Base-by-base conservation (phyloP, 1,140 invertebrate species). In the Olivierus martensii region DNA sequence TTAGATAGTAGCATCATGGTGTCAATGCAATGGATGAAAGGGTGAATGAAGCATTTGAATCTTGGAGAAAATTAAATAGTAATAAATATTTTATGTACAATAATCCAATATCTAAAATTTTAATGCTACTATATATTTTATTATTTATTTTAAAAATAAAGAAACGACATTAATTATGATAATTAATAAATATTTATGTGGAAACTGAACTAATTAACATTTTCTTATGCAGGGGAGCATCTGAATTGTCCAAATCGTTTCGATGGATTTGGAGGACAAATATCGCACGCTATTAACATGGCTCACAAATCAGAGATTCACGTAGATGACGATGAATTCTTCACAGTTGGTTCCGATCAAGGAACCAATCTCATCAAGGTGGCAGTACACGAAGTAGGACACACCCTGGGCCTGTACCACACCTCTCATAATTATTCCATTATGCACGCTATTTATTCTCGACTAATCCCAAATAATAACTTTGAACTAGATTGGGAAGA, bases 311-410 rank as follows among this genome's bases (percentile, higher is more conserved):
- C 70, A 1, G 67, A 70, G 48, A 69, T 73, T 50, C 72, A 73
- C 59, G 69, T 73, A 50, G 72, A 73, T 48, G 70, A 72, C 49
- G 70, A 71, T 41, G 72, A 73, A 47, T 65, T 67, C 52, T 67
- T 70, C 59, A 69, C 62, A 3, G 49, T 65, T 2, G 57, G 57
- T 19, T 59, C 60, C 1, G 61, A 61, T 0, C 59, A 62, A 36
- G 63, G 63, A 10, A 65, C 61, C 12, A 60, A 62, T 18, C 46
- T 65, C 1, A 21, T 65, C 6, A 62, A 65, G 42, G 69, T 71
- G 9, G 70, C 70, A 0, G 69, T 73, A 5, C 71, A 73, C 57
- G 71, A 73, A 59, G 69, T 72, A 10, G 71, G 71, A 9, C 71
- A 73, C 56, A 67, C 70, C 18, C 62, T 73, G 10, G 70, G 71